Evolutionary conservation across 2,113 vertebrate species (phyloP).

Genomic region (Hyaena hyaena): DNA sequence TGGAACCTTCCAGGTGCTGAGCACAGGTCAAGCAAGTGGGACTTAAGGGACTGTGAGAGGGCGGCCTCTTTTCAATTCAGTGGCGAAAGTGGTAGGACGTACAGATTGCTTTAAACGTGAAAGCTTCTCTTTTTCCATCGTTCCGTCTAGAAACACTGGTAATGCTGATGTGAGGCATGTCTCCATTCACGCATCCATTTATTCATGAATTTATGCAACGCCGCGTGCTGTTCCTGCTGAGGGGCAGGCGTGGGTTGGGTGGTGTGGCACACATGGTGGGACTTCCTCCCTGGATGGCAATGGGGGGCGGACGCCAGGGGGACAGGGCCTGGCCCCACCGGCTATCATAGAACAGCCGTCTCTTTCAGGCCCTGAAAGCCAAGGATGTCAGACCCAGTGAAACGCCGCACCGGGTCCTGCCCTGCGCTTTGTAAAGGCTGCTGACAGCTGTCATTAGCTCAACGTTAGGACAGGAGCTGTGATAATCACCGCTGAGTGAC

Average conservation of each 20-base stretch:
- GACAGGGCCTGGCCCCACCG: background rate
- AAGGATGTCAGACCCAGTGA: background rate
- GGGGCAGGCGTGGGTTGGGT: background rate
- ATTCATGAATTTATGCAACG: background rate
- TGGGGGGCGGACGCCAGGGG: rapidly evolving
- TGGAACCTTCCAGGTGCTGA: background rate
- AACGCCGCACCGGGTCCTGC: background rate
- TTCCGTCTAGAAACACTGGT: background rate
- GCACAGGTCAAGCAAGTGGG: background rate
- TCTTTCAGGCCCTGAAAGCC: background rate
- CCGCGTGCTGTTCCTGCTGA: background rate
- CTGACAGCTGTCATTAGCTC: constrained; percentile 69
- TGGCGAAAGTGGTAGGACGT: background rate
- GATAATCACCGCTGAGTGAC: constrained; percentile 60
- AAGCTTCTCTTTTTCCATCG: background rate
- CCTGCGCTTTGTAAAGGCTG: background rate
- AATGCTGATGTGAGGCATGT: background rate
- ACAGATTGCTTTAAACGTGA: background rate
- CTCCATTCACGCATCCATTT: background rate
- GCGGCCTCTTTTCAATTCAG: background rate
- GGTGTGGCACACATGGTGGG: rapidly evolving
- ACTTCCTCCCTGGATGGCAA: background rate
- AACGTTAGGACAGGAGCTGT: background rate
- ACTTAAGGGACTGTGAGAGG: background rate
- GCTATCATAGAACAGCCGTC: background rate